phyloP scores from a whole-genome alignment of 2,797 vertebrate genomes.

The Chloroceryle inda region DNA sequence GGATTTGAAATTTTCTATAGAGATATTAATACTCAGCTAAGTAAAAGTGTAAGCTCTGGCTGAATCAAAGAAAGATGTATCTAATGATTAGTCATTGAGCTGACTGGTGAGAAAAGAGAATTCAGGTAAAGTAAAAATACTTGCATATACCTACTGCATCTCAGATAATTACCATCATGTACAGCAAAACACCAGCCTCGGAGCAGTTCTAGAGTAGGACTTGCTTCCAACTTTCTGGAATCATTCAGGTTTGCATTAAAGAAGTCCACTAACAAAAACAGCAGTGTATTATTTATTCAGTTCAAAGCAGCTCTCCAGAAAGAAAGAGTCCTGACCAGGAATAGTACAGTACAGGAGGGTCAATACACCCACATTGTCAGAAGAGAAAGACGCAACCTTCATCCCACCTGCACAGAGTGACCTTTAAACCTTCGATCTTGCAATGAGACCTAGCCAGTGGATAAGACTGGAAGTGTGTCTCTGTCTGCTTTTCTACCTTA shows the following conservation, averaged over 20 bases:
- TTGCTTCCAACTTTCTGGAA: background rate
- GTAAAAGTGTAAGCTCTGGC: rapidly evolving
- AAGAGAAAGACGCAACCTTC: background rate
- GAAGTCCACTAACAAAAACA: background rate
- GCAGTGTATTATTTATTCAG: background rate
- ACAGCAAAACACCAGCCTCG: background rate
- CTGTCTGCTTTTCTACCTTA: background rate
- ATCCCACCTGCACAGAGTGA: background rate
- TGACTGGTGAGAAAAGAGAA: background rate
- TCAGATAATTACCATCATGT: background rate
- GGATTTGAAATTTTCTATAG: background rate
- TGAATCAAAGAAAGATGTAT: background rate
- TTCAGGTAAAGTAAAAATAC: background rate
- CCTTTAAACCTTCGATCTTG: background rate
- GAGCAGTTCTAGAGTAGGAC: background rate
- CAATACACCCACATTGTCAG: background rate
- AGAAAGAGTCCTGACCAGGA: background rate
- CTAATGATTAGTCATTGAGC: background rate
- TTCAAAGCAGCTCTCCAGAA: background rate
- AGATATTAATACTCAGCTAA: background rate
- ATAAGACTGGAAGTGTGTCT: background rate
- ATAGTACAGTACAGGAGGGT: background rate
- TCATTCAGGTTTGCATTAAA: background rate
- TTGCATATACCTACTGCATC: background rate
- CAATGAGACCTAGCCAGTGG: background rate